Evolutionary conservation across 1,140 invertebrate species (phyloP).

Genomic region (Phymastichus coffea): DNA sequence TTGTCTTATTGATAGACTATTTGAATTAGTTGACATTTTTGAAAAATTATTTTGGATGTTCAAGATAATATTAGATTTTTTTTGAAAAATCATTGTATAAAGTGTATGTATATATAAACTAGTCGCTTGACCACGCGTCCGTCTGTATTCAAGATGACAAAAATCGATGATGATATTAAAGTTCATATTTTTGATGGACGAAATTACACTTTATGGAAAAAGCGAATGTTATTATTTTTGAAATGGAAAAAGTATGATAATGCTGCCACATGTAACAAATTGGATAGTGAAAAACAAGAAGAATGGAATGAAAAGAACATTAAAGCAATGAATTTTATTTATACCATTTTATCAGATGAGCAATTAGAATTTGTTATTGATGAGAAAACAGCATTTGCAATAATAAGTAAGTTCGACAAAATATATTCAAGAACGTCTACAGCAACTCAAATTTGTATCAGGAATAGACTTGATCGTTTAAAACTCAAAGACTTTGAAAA

Average conservation of each 20-base stretch:
- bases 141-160: too few species aligned
- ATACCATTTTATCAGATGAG: constrained; percentile 6
- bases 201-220: too few species aligned
- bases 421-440: constrained; percentile 9
- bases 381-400: constrained; percentile 7
- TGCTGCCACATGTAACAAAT: background rate
- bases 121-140: too few species aligned
- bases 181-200: constrained; percentile 12
- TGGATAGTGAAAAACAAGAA: background rate
- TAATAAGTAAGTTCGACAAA: constrained; percentile 19
- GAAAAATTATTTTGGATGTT: too few species aligned
- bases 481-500: constrained; percentile 18
- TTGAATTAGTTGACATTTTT: too few species aligned
- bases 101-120: too few species aligned
- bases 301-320: background rate
- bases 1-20: too few species aligned
- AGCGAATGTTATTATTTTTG: constrained; percentile 23
- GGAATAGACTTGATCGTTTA: too few species aligned
- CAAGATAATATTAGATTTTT: too few species aligned
- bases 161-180: background rate
- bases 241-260: constrained; percentile 19
- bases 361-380: constrained; percentile 15
- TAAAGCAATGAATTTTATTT: constrained; percentile 15
- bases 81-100: too few species aligned
- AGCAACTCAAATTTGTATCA: constrained; percentile 10